Conservation (phyloP, 2,888 invertebrate species). For the Ectropis crepuscularia region DNA sequence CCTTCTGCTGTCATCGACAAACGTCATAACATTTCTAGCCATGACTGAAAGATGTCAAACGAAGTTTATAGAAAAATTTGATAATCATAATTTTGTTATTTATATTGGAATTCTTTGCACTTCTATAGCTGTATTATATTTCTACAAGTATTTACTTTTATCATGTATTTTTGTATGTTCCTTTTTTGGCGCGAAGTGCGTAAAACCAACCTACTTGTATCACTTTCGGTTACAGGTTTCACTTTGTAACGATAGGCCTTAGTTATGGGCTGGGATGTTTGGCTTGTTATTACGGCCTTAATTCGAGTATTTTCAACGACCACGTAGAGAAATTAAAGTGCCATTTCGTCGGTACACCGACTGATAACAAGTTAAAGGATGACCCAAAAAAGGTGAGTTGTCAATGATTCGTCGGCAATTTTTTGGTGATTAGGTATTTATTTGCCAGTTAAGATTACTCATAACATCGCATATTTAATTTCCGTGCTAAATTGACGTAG, state of each 20-base stretch:
- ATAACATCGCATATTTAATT: not conserved
- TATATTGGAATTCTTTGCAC: constrained; percentile 69
- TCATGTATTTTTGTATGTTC: constrained; percentile 34
- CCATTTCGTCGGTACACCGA: constrained; percentile 62
- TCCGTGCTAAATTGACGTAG: not conserved
- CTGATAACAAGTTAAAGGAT: constrained; percentile 49
- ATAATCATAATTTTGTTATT: constrained; percentile 80
- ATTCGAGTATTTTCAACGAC: constrained; percentile 65
- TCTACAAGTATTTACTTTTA: constrained; percentile 66
- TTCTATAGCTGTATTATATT: constrained; percentile 70
- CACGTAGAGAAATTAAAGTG: constrained; percentile 71
- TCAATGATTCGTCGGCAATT: constrained; percentile 28
- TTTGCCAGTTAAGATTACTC: not conserved
- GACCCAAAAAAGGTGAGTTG: constrained; percentile 62
- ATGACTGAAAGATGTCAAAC: constrained; percentile 84
- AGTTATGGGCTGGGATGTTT: constrained; percentile 82
- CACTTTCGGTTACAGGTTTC: constrained; percentile 73
- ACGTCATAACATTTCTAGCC: constrained; percentile 72
- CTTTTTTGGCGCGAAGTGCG: constrained; percentile 29
- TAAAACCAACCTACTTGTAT: constrained; percentile 51
- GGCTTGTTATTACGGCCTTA: constrained; percentile 78
- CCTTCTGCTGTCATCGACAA: constrained; percentile 38
- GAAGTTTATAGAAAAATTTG: constrained; percentile 75
- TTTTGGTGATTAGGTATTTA: not conserved
- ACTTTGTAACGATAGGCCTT: constrained; percentile 71